Conservation (phyloP, 2,797 vertebrate species). For the Poeciliopsis presidionis region DNA sequence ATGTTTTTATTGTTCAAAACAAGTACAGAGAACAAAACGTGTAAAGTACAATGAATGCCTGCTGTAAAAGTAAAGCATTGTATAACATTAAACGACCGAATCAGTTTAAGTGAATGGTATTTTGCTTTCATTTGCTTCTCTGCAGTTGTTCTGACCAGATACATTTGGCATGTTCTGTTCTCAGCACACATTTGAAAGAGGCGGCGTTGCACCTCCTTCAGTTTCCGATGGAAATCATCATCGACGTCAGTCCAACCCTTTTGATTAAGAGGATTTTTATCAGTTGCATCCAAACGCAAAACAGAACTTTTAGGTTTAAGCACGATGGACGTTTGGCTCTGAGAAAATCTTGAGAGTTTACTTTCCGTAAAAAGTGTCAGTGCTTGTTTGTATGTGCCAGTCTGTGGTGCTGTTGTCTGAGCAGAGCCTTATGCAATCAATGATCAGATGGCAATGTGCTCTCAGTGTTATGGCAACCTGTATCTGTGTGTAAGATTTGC, state of each 20-base stretch:
- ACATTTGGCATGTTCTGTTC: neutral
- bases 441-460: slow-evolving; percentile 63
- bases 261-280: slow-evolving; percentile 4
- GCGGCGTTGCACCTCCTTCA: neutral
- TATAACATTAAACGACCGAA: too few species aligned
- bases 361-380: slow-evolving; percentile 13
- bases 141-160: neutral
- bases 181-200: neutral
- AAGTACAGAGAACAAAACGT: too few species aligned
- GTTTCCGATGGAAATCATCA: neutral
- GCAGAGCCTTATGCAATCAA: slow-evolving; percentile 64
- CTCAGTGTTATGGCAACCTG: slow-evolving; percentile 62
- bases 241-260: neutral
- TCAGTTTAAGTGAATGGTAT: neutral
- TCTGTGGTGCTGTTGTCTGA: slow-evolving; percentile 55
- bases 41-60: neutral
- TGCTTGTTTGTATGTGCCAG: slow-evolving; percentile 26
- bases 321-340: neutral
- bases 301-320: neutral
- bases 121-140: neutral
- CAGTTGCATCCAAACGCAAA: neutral
- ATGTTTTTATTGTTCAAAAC: too few species aligned
- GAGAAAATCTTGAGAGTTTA: neutral
- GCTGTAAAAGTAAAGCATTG: neutral
- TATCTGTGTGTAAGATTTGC: slow-evolving; percentile 52